These are phyloP conservation scores for Erythrolamprus reginae DNA, from an alignment of 2,113 vertebrate genomes.

Conservation along the genomic window DNA sequence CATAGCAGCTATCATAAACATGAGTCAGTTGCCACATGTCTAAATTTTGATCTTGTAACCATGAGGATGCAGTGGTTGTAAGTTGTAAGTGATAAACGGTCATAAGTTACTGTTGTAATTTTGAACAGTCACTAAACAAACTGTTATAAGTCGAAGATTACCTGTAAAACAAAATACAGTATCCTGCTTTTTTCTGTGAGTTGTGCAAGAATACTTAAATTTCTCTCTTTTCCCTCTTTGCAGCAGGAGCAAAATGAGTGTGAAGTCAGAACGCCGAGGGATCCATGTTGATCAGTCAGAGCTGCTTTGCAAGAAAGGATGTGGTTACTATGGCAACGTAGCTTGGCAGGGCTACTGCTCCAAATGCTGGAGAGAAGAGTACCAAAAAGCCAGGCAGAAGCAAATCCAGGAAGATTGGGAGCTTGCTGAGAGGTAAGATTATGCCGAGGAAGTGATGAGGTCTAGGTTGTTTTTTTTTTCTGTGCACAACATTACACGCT, in stretches of 20 bases:
- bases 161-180: neutral
- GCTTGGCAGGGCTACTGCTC: conserved; percentile 94
- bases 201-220: neutral
- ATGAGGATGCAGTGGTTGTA: neutral
- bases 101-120: neutral
- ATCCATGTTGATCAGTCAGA: conserved; percentile 95
- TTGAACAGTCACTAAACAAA: neutral
- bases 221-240: conserved; percentile 8
- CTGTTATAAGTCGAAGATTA: neutral
- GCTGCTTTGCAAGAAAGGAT: conserved; percentile 93
- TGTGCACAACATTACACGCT: neutral
- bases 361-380: conserved; percentile 93
- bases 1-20: neutral
- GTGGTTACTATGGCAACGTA: conserved; percentile 92
- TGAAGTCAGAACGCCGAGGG: conserved; percentile 82
- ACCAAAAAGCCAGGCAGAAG: conserved; percentile 83
- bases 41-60: neutral
- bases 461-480: neutral
- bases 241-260: conserved; percentile 78
- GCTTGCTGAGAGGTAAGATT: conserved; percentile 85
- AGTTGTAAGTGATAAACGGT: neutral
- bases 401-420: conserved; percentile 96
- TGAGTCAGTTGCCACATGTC: neutral
- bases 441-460: too few relatives aligned
- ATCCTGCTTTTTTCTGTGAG: conserved; percentile 7